Percentiles rank a stretch among this genome's conserved stretches.
phyloP scores from a whole-genome alignment of 2,113 vertebrate species.

The Eublepharis macularius region DNA sequence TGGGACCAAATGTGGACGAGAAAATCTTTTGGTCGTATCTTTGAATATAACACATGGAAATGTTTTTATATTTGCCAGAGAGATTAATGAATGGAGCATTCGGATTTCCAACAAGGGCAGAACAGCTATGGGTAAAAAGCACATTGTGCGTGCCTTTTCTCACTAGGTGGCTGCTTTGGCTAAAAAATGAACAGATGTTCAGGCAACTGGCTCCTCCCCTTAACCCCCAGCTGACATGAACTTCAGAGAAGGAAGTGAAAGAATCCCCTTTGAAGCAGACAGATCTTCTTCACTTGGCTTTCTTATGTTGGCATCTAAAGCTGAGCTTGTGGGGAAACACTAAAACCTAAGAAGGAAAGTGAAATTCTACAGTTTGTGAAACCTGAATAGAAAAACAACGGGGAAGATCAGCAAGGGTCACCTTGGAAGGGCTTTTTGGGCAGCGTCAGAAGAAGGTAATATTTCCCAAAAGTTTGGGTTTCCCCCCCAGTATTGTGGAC shows the following conservation, averaged over 20 bases:
- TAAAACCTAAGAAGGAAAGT: too few relatives aligned
- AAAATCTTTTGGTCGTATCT: too few relatives aligned
- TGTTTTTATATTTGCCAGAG: too few relatives aligned
- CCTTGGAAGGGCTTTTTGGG: too few relatives aligned
- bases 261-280: background rate
- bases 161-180: background rate
- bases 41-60: background rate
- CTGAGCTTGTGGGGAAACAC: background rate
- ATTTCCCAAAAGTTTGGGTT: too few relatives aligned
- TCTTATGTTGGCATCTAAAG: background rate
- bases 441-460: background rate
- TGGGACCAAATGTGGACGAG: background rate
- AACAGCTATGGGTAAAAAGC: background rate
- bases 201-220: background rate
- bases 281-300: background rate
- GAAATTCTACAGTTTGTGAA: background rate
- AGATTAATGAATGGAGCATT: background rate
- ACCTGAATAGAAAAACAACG: background rate
- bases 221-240: background rate
- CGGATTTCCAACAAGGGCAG: background rate
- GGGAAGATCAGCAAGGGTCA: background rate
- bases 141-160: background rate
- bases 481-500: too few relatives aligned
- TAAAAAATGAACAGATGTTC: background rate
- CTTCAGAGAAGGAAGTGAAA: constrained; percentile 9